Conservation (phyloP, 2,888 invertebrate genomes). For the Microctonus brassicae region DNA sequence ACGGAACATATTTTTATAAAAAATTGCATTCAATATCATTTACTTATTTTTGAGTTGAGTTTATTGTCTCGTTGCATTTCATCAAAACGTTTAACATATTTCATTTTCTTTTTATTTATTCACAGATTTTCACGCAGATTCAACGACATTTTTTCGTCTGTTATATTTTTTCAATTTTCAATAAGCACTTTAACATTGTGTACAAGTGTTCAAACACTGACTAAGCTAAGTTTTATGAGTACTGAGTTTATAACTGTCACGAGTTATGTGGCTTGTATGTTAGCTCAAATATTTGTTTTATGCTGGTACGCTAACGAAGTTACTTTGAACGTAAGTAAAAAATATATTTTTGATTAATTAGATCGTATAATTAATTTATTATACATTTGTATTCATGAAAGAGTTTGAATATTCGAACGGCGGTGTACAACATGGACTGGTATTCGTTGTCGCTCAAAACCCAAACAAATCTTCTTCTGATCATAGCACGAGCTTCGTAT, state of each 20-base stretch:
- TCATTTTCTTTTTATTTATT: background rate
- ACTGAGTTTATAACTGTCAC: background rate
- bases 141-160: too few species aligned
- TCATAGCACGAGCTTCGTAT: background rate
- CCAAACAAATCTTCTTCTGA: background rate
- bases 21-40: background rate
- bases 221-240: conserved; percentile 9
- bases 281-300: conserved; percentile 48
- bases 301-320: conserved; percentile 58
- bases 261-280: conserved; percentile 4
- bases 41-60: background rate
- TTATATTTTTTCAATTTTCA: too few species aligned
- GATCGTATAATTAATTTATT: background rate
- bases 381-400: background rate
- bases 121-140: too few species aligned
- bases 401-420: background rate
- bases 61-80: background rate
- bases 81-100: background rate
- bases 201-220: conserved; percentile 5
- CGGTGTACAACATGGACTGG: background rate
- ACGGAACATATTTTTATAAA: background rate
- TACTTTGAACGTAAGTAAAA: conserved; percentile 47
- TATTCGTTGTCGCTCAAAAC: too few species aligned
- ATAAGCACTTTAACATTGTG: conserved; percentile 18
- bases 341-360: background rate